A percentile compares a stretch with the other conserved stretches of the same genome.
These are phyloP conservation scores for Elysia chlorotica DNA, from an alignment of 1,140 invertebrate genomes.

Conservation along the genomic window DNA sequence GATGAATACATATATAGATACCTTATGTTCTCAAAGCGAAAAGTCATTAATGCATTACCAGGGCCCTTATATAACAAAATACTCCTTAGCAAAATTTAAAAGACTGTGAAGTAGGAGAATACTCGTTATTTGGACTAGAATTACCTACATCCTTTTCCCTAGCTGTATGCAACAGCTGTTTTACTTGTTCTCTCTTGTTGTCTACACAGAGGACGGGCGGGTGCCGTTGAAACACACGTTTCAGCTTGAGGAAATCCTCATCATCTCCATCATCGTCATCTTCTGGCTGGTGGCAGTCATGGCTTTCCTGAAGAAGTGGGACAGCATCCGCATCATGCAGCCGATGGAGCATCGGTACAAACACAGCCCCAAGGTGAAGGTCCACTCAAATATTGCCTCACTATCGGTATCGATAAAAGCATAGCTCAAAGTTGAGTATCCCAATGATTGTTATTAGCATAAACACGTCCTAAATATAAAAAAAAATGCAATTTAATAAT, in stretches of 20 bases:
- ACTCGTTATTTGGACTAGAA: not conserved
- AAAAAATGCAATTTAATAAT: no score
- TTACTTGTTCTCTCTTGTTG: not conserved
- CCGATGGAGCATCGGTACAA: constrained; percentile 46
- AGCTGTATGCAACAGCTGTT: not conserved
- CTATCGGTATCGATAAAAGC: no score
- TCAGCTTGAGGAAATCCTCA: constrained; percentile 42
- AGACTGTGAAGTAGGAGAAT: not conserved
- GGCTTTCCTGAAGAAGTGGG: constrained; percentile 51
- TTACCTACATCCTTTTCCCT: not conserved
- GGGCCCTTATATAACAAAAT: not conserved
- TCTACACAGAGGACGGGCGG: not conserved
- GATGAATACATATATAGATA: no score
- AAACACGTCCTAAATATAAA: no score
- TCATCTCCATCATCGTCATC: constrained; percentile 41
- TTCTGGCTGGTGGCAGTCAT: constrained; percentile 49
- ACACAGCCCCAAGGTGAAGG: constrained; percentile 52
- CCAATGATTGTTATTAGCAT: no score
- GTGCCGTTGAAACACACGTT: constrained; percentile 14
- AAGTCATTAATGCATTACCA: not conserved
- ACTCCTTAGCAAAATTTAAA: not conserved
- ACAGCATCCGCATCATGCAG: constrained; percentile 50
- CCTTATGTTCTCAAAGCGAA: no score
- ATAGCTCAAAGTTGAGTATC: no score
- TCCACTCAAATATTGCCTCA: no score